Evolutionary conservation across 2,888 invertebrate species (phyloP).

Genomic region (Cecidostiba fungosa): DNA sequence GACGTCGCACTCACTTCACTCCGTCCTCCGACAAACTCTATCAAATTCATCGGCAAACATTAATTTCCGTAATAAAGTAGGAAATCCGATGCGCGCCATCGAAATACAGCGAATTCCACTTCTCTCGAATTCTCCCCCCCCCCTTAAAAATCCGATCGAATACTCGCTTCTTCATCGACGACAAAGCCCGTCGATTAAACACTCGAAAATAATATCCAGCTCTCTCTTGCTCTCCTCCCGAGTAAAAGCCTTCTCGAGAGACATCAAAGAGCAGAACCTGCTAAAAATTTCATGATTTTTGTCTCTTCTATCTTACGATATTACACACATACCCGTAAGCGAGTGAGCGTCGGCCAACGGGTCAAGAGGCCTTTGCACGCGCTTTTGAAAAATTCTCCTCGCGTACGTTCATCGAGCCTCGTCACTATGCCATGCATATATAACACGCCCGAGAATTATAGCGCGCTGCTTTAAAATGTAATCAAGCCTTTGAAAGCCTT

Average conservation of each 20-base stretch:
- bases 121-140: neutral
- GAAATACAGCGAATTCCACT: conserved; percentile 1
- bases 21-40: neutral
- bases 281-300: neutral
- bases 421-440: neutral
- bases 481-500: conserved; percentile 42
- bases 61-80: conserved; percentile 13
- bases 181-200: neutral
- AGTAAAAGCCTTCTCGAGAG: neutral
- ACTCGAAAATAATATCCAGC: neutral
- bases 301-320: neutral
- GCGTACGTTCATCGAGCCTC: conserved; percentile 39
- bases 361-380: conserved; percentile 47
- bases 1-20: neutral
- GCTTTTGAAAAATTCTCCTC: conserved; percentile 55
- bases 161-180: neutral
- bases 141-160: neutral
- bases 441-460: neutral
- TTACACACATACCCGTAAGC: neutral
- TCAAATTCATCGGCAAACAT: conserved; percentile 9
- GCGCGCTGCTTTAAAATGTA: conserved; percentile 43
- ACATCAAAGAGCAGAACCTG: neutral
- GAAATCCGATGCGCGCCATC: neutral
- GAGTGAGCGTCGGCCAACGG: neutral
- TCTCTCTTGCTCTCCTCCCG: neutral